Evolutionary conservation across 2,797 vertebrate genomes (phyloP).

Genomic region (Ibycter americanus): DNA sequence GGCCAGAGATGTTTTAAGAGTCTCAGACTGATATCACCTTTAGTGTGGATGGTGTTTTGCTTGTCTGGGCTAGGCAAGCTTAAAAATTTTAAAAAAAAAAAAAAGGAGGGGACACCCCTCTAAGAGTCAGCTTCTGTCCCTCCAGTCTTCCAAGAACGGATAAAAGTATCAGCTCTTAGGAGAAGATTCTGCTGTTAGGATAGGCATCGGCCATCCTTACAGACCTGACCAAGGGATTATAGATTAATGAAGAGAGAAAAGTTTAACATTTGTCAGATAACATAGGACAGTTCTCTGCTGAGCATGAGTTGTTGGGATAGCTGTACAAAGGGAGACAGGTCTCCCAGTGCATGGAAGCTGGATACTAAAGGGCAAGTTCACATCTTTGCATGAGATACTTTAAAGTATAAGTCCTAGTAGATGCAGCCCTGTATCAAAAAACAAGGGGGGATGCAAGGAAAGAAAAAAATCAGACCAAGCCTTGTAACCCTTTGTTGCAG

Average conservation of each 20-base stretch:
- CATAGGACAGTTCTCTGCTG: not conserved
- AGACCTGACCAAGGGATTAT: not conserved
- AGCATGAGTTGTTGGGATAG: not conserved
- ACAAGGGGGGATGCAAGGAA: not conserved
- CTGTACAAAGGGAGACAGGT: not conserved
- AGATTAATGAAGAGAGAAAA: not conserved
- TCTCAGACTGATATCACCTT: not conserved
- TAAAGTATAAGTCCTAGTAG: not conserved
- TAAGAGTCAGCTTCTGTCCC: not conserved
- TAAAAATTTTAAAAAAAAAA: not conserved
- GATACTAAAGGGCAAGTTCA: not conserved
- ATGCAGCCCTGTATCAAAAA: not conserved
- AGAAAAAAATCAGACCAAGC: not conserved
- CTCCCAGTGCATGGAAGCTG: not conserved
- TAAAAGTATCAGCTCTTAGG: not conserved
- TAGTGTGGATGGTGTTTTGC: not conserved
- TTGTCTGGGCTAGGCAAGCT: not conserved
- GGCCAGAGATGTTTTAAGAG: not conserved
- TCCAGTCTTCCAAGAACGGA: not conserved
- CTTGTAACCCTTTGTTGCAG: not conserved
- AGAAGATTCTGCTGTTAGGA: not conserved
- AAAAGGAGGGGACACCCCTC: rapidly evolving
- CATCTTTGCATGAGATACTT: not conserved
- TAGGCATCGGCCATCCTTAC: not conserved
- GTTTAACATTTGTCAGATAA: not conserved